Evolutionary conservation across 2,797 vertebrate genomes (phyloP).

Genomic region (Acestrorhynchus altus): DNA sequence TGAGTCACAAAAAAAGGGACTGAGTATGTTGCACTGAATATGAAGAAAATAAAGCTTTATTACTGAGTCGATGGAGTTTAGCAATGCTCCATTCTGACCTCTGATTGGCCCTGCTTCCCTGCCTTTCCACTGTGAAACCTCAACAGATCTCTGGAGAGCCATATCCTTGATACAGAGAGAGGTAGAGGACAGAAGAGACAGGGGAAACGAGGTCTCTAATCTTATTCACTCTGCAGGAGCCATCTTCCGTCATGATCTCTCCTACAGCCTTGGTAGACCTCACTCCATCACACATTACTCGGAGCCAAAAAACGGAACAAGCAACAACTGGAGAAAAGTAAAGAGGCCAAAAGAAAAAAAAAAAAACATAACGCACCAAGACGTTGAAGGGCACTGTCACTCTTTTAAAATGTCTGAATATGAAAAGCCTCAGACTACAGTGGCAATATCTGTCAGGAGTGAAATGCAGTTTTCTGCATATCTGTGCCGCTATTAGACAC

Average conservation of each 20-base stretch:
- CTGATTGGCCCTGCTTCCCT: slow-evolving; percentile 50
- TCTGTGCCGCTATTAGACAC: neutral
- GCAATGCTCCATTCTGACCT: slow-evolving; percentile 48
- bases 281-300: slow-evolving; percentile 5
- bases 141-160: slow-evolving; percentile 43
- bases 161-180: slow-evolving; percentile 45
- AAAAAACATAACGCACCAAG: slow-evolving; percentile 7
- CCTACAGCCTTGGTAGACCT: neutral
- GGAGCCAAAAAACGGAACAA: neutral
- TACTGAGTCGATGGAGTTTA: slow-evolving; percentile 25
- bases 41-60: neutral
- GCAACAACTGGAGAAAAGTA: neutral
- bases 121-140: slow-evolving; percentile 51
- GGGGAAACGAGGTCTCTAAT: neutral
- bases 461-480: slow-evolving; percentile 27
- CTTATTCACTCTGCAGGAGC: slow-evolving; percentile 1
- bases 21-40: too few relatives aligned
- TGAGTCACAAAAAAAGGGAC: too few relatives aligned
- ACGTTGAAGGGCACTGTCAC: slow-evolving; percentile 25
- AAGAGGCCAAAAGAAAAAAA: slow-evolving; percentile 5
- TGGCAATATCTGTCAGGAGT: slow-evolving; percentile 26
- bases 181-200: neutral
- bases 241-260: neutral
- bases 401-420: neutral
- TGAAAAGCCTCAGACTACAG: neutral